Conservation (phyloP, 2,113 vertebrate genomes). For the Myodes glareolus region DNA sequence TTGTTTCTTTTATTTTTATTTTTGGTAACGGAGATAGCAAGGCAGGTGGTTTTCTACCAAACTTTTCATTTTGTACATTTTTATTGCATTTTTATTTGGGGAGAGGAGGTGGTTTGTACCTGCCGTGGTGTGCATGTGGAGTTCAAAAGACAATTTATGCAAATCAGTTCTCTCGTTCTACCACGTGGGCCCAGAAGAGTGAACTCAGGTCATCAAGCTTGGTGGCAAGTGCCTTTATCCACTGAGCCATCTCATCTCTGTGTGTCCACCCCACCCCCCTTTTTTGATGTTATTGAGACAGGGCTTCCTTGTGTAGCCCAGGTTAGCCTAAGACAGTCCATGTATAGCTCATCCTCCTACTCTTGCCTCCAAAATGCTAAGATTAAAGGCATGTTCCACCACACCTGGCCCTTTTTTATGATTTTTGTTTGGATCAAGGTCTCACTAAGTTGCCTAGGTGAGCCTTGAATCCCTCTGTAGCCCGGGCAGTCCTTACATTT, state of each 20-base stretch:
- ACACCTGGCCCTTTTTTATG: background rate
- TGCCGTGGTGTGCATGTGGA: background rate
- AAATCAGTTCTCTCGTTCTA: background rate
- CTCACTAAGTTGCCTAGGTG: background rate
- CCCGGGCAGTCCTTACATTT: background rate
- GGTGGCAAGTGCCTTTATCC: background rate
- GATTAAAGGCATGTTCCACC: background rate
- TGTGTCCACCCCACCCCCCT: background rate
- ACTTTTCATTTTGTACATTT: background rate
- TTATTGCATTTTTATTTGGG: background rate
- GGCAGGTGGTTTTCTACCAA: background rate
- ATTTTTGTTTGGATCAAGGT: background rate
- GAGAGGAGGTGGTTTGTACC: too few relatives aligned
- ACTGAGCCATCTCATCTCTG: background rate
- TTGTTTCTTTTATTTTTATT: background rate
- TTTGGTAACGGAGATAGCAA: background rate
- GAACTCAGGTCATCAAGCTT: background rate
- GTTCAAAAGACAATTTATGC: background rate
- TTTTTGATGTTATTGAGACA: background rate
- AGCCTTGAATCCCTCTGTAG: background rate
- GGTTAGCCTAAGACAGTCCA: background rate
- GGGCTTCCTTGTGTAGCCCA: background rate
- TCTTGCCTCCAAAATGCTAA: background rate
- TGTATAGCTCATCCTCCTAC: background rate
- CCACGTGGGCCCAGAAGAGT: too few relatives aligned